phyloP scores from a whole-genome alignment of 2,113 vertebrate genomes.

The Cinclus cinclus region DNA sequence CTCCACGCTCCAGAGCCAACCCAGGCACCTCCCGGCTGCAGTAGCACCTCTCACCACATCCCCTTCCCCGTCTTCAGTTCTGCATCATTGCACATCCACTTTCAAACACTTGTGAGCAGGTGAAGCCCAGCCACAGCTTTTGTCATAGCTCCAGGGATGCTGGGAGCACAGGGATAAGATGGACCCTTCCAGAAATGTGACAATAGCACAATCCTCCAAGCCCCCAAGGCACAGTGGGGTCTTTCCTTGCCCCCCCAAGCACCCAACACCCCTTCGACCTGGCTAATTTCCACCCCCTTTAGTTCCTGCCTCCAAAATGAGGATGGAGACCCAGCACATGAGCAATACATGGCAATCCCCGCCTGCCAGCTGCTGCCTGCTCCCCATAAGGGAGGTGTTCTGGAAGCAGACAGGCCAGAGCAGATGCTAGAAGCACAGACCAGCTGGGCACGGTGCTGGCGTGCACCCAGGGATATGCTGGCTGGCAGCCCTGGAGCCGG shows the following conservation, averaged over 20 bases:
- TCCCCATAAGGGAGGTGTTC: neutral
- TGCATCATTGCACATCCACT: accelerated
- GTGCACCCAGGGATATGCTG: neutral
- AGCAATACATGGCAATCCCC: neutral
- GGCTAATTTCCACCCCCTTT: neutral
- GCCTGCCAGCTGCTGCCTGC: neutral
- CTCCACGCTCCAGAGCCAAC: accelerated
- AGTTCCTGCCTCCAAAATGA: neutral
- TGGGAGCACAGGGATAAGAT: neutral
- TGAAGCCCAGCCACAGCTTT: neutral
- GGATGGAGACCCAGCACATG: neutral
- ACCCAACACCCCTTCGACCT: neutral
- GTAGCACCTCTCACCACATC: neutral
- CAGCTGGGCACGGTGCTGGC: neutral
- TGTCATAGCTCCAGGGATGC: neutral
- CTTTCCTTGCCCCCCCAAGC: neutral
- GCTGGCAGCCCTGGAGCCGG: neutral
- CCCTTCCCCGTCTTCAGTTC: neutral
- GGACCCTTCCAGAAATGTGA: neutral
- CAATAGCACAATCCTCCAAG: neutral
- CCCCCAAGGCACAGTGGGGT: accelerated
- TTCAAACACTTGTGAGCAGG: neutral
- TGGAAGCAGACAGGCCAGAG: neutral
- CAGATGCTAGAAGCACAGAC: neutral
- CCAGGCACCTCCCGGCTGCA: accelerated